Evolutionary conservation across 2,113 vertebrate genomes (phyloP).

Genomic region (Rafetus swinhoei): DNA sequence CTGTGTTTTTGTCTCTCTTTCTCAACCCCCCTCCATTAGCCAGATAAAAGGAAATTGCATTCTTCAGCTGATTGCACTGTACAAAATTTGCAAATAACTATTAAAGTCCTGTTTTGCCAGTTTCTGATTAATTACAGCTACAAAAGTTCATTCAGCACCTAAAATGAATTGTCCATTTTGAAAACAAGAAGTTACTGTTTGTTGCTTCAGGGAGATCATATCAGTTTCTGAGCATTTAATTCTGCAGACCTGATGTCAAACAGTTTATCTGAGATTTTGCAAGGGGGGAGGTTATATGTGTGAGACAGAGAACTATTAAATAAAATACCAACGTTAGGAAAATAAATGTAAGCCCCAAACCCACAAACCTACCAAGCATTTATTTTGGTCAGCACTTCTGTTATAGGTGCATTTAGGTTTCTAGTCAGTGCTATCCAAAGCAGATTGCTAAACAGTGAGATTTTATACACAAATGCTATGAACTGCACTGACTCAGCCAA

Average conservation of each 20-base stretch:
- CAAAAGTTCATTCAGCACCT: accelerated
- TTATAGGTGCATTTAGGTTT: background rate
- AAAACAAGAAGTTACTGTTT: background rate
- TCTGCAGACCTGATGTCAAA: background rate
- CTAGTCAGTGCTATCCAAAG: background rate
- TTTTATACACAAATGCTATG: slow-evolving; percentile 32
- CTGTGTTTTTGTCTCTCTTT: background rate
- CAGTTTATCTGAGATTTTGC: background rate
- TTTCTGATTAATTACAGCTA: accelerated
- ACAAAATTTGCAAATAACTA: accelerated
- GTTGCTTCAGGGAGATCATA: accelerated
- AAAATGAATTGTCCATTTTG: background rate
- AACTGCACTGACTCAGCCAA: slow-evolving; percentile 25
- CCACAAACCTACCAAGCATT: background rate
- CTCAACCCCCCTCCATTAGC: background rate
- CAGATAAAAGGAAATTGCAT: background rate
- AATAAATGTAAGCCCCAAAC: background rate
- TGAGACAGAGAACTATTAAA: background rate
- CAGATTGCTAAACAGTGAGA: slow-evolving; percentile 38
- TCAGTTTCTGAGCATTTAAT: background rate
- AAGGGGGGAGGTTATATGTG: background rate
- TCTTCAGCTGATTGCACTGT: accelerated
- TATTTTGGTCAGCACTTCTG: background rate
- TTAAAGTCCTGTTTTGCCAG: background rate
- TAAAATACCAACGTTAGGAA: background rate